Percentiles rank a stretch among this genome's conserved stretches.
Conservation (phyloP, 2,888 invertebrate species). For the Noctua janthina region DNA sequence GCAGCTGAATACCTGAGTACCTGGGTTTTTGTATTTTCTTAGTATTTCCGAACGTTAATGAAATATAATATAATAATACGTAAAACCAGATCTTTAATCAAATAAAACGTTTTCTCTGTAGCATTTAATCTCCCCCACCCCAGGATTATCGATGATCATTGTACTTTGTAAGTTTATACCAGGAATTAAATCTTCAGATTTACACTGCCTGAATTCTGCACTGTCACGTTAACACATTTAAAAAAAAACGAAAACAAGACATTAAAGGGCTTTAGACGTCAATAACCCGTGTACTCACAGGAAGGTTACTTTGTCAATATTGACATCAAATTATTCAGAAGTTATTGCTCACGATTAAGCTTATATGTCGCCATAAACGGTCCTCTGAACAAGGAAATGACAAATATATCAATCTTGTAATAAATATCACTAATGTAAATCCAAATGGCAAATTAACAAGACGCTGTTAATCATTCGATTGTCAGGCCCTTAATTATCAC, state of each 20-base stretch:
- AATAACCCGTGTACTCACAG: constrained; percentile 34
- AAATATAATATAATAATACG: neutral
- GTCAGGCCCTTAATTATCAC: constrained; percentile 57
- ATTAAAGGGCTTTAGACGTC: constrained; percentile 54
- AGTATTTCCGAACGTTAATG: neutral
- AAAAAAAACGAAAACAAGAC: constrained; percentile 36
- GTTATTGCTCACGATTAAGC: constrained; percentile 20
- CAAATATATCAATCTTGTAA: constrained; percentile 47
- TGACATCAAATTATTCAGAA: constrained; percentile 48
- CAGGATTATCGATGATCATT: constrained; percentile 10
- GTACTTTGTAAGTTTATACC: constrained; percentile 32
- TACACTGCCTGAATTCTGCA: constrained; percentile 34
- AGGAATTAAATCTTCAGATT: constrained; percentile 28
- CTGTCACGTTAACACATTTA: constrained; percentile 44
- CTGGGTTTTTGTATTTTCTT: no score
- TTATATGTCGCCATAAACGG: constrained; percentile 11
- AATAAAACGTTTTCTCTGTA: neutral
- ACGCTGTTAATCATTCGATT: constrained; percentile 52
- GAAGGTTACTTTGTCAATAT: constrained; percentile 41
- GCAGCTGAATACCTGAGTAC: no score
- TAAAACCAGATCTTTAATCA: neutral
- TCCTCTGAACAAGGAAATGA: constrained; percentile 49
- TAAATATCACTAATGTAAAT: constrained; percentile 34
- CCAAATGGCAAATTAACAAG: constrained; percentile 60
- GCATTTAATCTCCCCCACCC: constrained; percentile 19